A percentile compares a stretch with the other conserved stretches of the same genome.
These are phyloP conservation scores for Heterotilapia buettikoferi DNA, from an alignment of 2,113 vertebrate species.

Conservation along the genomic window DNA sequence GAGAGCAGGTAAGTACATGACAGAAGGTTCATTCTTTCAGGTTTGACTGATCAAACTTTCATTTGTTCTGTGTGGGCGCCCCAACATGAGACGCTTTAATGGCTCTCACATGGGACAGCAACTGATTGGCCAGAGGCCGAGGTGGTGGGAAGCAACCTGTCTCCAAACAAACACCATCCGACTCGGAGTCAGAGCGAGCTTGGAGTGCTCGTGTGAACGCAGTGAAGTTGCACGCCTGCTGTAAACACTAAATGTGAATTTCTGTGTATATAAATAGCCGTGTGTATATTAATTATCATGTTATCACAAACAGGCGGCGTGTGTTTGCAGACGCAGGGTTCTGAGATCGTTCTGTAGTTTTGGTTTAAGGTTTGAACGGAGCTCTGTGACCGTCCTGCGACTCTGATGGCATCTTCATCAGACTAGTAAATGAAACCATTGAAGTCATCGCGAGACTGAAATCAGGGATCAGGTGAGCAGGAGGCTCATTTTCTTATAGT, in stretches of 20 bases:
- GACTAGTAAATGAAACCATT: background rate
- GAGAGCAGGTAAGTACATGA: background rate
- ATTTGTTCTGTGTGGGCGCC: background rate
- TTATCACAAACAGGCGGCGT: background rate
- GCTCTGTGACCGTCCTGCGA: background rate
- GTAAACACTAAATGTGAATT: rapidly evolving
- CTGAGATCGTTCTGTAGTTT: background rate
- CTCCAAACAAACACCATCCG: rapidly evolving
- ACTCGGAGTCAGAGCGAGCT: background rate
- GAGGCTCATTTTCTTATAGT: background rate
- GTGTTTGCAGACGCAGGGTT: background rate
- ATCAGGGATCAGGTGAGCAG: background rate
- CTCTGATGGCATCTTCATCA: background rate
- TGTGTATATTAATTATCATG: rapidly evolving
- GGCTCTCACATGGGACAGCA: background rate
- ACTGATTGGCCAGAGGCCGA: background rate
- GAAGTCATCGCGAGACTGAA: background rate
- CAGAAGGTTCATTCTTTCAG: background rate
- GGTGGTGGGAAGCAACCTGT: background rate
- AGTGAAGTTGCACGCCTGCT: background rate
- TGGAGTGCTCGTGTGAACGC: background rate
- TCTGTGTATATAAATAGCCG: rapidly evolving
- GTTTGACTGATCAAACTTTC: rapidly evolving
- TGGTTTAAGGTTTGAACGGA: rapidly evolving
- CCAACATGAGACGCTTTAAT: rapidly evolving